A percentile compares a stretch with the other conserved stretches of the same genome.
phyloP scores from a whole-genome alignment of 1,140 invertebrate species.

The Pissodes strobi region DNA sequence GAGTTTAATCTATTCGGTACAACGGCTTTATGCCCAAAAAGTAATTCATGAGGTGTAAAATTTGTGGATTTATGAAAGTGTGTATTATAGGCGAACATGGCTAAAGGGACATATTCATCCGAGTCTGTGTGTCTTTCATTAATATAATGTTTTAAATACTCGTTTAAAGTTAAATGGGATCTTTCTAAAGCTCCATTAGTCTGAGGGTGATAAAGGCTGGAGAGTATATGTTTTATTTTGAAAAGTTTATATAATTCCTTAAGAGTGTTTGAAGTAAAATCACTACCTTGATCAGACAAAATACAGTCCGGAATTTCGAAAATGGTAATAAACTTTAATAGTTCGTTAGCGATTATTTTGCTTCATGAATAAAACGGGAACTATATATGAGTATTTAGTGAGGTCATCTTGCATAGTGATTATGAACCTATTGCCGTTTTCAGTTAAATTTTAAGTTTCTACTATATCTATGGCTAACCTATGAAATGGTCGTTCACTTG shows the following conservation, averaged over 20 bases:
- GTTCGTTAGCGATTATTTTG: conserved; percentile 43
- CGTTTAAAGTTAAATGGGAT: conserved; percentile 46
- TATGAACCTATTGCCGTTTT: conserved; percentile 42
- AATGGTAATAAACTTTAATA: conserved; percentile 2
- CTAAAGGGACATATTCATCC: too few relatives aligned
- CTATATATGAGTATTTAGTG: conserved; percentile 47
- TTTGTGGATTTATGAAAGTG: too few relatives aligned
- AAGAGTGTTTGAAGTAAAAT: conserved; percentile 42
- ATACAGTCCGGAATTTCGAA: conserved; percentile 51
- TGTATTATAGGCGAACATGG: too few relatives aligned
- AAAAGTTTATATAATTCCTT: conserved; percentile 44
- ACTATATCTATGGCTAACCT: conserved; percentile 47
- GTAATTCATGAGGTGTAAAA: too few relatives aligned
- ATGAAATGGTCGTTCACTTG: too few relatives aligned
- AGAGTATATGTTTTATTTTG: conserved; percentile 44
- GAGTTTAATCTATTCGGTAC: too few relatives aligned
- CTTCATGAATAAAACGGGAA: conserved; percentile 45
- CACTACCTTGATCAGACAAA: conserved; percentile 50
- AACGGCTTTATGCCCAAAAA: too few relatives aligned
- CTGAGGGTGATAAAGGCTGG: conserved; percentile 47
- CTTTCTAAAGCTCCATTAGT: conserved; percentile 52
- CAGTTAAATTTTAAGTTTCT: conserved; percentile 44
- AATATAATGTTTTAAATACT: too few relatives aligned
- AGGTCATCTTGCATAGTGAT: conserved; percentile 51
- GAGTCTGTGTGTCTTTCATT: too few relatives aligned